Evolutionary conservation across 2,113 vertebrate genomes (phyloP), one percentile per base, ranked within the genome.

Genomic region (Lophochroa leadbeateri): DNA sequence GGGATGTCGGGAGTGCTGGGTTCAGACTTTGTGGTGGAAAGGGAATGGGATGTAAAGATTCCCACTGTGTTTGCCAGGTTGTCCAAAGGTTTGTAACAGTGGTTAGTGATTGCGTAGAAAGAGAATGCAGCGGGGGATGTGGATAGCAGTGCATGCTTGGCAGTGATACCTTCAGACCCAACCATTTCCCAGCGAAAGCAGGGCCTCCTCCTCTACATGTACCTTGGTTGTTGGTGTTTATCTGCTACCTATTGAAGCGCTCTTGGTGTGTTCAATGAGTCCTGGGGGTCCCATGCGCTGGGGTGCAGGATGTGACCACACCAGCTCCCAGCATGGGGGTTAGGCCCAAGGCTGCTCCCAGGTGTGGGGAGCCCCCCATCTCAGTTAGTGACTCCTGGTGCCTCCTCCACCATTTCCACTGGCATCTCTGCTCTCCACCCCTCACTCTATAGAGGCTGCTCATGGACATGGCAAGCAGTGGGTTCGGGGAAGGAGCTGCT

Each of bases 1-100:
- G 0, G 23, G 47, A 7, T 9, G 8, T 0, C 0, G 60, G 35
- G 15, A 11, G 21, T 3, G 14, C 17, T 0, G 0, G 14, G 47
- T 23, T 43, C 41, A 18, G 82, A 3, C 27, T 33, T 43, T 0
- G 0, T 6, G 53, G 23, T 24, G 17, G 43, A 39, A 28, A 33
- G 58, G 44, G 25, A 37, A 4, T 0, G 5, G 37, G 43, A 5
- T 6, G 9, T 33, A 6, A 33, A 19, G 0, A 2, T n/a, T 28
- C 50, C 5, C 0, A 2, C 41, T 28, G 69, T 2, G 28, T 44
- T 55, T 33, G 50, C 39, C 24, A 17, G 63, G 21, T 5, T 27
- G 27, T 43, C 44, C 5, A 2, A 17, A 70, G 68, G 49, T 70
- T 69, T 52, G 69, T 28, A 13, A 5, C 17, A 9, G 2, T 2